Conservation (phyloP, 2,797 vertebrate species). For the Brachyrhaphis roseni region DNA sequence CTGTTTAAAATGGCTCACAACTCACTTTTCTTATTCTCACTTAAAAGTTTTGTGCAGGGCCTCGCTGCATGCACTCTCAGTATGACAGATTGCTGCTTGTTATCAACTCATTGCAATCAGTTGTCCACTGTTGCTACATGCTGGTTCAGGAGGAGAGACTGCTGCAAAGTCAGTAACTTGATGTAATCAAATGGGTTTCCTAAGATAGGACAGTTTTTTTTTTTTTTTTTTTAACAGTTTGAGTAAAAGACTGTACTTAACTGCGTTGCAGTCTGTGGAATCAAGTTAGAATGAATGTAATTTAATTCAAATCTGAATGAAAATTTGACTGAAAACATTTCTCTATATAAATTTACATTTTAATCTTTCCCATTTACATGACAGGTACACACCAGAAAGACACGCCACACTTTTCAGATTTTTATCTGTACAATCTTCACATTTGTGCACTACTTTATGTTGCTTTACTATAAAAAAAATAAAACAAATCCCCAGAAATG, state of each 20-base stretch:
- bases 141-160: not conserved
- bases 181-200: not conserved
- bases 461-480: not conserved
- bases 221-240: not conserved
- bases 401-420: not conserved
- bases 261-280: not conserved
- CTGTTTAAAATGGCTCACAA: conserved; percentile 30
- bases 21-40: conserved; percentile 18
- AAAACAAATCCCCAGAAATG: not conserved
- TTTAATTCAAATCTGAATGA: not conserved
- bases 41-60: conserved; percentile 6
- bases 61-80: conserved; percentile 2
- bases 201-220: not conserved
- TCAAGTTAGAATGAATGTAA: not conserved
- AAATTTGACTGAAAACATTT: not conserved
- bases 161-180: not conserved
- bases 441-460: not conserved
- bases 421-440: not conserved
- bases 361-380: no score
- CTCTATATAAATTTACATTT: not conserved
- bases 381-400: not conserved
- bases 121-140: not conserved
- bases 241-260: not conserved
- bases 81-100: conserved; percentile 3
- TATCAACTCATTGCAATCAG: not conserved